Evolutionary conservation across 2,113 vertebrate species (phyloP).

Genomic region (Xyrauchen texanus): DNA sequence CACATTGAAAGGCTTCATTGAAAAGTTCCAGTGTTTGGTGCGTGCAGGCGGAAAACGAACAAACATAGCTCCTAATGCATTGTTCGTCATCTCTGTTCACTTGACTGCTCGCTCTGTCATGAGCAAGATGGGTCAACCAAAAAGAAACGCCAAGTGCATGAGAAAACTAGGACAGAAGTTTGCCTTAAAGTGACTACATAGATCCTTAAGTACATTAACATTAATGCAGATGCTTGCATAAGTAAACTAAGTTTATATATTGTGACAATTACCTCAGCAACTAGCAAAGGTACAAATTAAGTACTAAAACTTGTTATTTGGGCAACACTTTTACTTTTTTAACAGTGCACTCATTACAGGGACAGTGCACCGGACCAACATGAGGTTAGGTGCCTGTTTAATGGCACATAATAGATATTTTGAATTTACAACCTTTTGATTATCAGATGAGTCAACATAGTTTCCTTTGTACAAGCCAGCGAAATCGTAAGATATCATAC

Average conservation of each 20-base stretch:
- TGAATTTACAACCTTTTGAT: too few relatives aligned
- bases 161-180: constrained; percentile 34
- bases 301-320: not conserved
- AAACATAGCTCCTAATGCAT: constrained; percentile 39
- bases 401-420: too few relatives aligned
- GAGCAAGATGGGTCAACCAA: constrained; percentile 25
- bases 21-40: constrained; percentile 30
- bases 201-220: too few relatives aligned
- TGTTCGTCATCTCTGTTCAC: constrained; percentile 24
- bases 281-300: too few relatives aligned
- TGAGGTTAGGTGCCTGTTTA: too few relatives aligned
- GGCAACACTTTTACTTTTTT: not conserved
- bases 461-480: too few relatives aligned
- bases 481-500: too few relatives aligned
- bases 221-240: too few relatives aligned
- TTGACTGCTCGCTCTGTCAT: constrained; percentile 38
- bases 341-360: not conserved
- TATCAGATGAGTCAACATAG: too few relatives aligned
- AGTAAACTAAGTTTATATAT: too few relatives aligned
- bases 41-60: constrained; percentile 23
- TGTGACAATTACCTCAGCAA: not conserved
- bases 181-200: not conserved
- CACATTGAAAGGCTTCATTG: not conserved
- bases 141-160: constrained; percentile 29
- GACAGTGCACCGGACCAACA: not conserved